Base-by-base conservation (phyloP, 2,113 vertebrate species). In the Perca fluviatilis region DNA sequence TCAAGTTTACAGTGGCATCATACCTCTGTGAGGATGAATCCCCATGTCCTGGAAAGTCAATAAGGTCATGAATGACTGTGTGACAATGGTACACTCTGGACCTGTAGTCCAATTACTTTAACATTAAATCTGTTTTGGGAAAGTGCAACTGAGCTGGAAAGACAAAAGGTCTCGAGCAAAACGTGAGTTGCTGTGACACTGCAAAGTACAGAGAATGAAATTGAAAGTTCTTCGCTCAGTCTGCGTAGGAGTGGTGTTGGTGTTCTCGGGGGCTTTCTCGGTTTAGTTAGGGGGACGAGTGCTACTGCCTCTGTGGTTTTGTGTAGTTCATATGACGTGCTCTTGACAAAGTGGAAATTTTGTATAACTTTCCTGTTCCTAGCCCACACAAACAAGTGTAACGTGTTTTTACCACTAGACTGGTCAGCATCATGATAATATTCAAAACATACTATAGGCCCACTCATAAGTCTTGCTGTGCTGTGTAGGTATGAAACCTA, bases 321-420 rank as follows among this genome's bases (percentile, higher is more conserved):
- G 5, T 33, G 36, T 23, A 0, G 53, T 46, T 88, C 80, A 61
- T 50, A 74, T 90, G 91, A 90, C 63, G 8, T 2, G 67, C 53
- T 84, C 57, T 67, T 81, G 15, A 21, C 70, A 15, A 53, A 74
- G 18, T 86, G 88, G 88, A 89, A 94, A 78, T 9, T 89, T 77
- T 74, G 2, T 9, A 64, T 27, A 49, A 75, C 27, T 65, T 74
- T 82, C 40, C 61, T 33, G 0, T 49, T 76, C 27, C 11, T 43
- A 14, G 63, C 57, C 80, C 3, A 75, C 78, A 71, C 74, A 85
- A 72, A 81, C 57, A 85, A 77, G 2, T 36, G 6, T 70, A 63
- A 80, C n/a, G 51, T 82, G 53, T 69, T 77, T 68, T 23, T 23
- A 25, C 69, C 49, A 61, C 8, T 9, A 9, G 5, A 30, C 11